These are phyloP conservation scores for Sebastes glaucus DNA, from an alignment of 2,797 vertebrate genomes.

Conservation along the genomic window DNA sequence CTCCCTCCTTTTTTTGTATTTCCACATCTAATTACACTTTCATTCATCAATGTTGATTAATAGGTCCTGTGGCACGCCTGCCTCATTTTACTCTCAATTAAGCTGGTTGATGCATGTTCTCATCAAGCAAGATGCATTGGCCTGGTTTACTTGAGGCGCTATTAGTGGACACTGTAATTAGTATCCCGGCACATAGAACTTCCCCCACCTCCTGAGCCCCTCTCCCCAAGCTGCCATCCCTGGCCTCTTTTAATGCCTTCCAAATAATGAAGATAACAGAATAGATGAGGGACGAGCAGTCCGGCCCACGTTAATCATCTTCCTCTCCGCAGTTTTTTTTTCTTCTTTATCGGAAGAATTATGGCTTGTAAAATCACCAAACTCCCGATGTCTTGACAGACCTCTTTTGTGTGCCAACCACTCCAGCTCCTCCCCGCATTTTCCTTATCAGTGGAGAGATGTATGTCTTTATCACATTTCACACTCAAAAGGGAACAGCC, in stretches of 20 bases:
- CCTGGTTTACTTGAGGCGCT: slow-evolving; percentile 85
- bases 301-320: slow-evolving; percentile 79
- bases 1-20: slow-evolving; percentile 67
- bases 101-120: slow-evolving; percentile 85
- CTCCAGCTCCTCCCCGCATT: slow-evolving; percentile 73
- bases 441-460: slow-evolving; percentile 79
- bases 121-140: slow-evolving; percentile 85
- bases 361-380: slow-evolving; percentile 76
- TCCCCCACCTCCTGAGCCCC: slow-evolving; percentile 80
- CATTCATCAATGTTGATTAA: slow-evolving; percentile 86
- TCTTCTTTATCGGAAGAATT: slow-evolving; percentile 64
- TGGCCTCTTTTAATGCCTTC: slow-evolving; percentile 81
- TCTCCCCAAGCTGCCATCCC: slow-evolving; percentile 76
- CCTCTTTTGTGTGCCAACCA: slow-evolving; percentile 74
- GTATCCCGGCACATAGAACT: slow-evolving; percentile 81
- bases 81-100: slow-evolving; percentile 88
- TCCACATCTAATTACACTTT: slow-evolving; percentile 86
- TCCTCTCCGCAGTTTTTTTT: slow-evolving; percentile 52
- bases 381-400: slow-evolving; percentile 76
- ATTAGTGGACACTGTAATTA: slow-evolving; percentile 87
- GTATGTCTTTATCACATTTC: slow-evolving; percentile 83
- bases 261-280: slow-evolving; percentile 81
- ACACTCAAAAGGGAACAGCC: slow-evolving; percentile 78
- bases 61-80: slow-evolving; percentile 84
- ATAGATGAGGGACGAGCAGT: slow-evolving; percentile 78